A percentile compares a stretch with the other conserved stretches of the same genome.
Evolutionary conservation across 1,140 invertebrate genomes (phyloP).

Genomic region (Drosophila navojoa): DNA sequence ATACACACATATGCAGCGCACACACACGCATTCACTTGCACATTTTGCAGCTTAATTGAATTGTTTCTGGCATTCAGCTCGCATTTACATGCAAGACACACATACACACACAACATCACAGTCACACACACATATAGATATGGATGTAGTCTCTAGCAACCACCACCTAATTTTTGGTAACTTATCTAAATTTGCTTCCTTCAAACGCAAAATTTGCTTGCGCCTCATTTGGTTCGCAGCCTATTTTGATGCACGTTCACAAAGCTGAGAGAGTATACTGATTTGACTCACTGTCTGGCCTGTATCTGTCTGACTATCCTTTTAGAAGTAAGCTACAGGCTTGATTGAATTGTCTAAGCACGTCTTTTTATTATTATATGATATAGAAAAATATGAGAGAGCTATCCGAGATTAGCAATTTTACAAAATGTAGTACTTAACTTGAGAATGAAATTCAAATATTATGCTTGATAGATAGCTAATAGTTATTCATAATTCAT

Average conservation of each 20-base stretch:
- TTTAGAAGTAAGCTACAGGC: too few species aligned
- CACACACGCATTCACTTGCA: too few species aligned
- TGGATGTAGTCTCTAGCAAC: conserved; percentile 4
- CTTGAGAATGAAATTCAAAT: too few species aligned
- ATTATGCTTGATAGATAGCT: too few species aligned
- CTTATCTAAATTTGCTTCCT: conserved; percentile 67
- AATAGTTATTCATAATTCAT: too few species aligned
- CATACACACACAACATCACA: conserved; percentile 17
- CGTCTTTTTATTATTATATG: too few species aligned
- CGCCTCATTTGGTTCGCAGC: conserved; percentile 35
- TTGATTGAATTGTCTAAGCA: too few species aligned
- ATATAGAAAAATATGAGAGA: too few species aligned
- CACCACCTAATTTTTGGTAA: conserved; percentile 35
- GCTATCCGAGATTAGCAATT: too few species aligned
- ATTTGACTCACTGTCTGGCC: background rate
- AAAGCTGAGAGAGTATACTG: background rate
- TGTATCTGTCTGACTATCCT: too few species aligned
- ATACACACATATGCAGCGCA: conserved; percentile 5
- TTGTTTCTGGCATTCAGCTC: conserved; percentile 58
- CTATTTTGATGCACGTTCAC: background rate
- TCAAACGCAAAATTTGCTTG: conserved; percentile 67
- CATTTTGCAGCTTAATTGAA: conserved; percentile 79
- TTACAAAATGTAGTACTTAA: too few species aligned
- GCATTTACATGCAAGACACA: background rate
- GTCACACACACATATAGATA: background rate